These are phyloP conservation scores for Chionoecetes opilio DNA, from an alignment of 1,140 invertebrate genomes.

Conservation along the genomic window DNA sequence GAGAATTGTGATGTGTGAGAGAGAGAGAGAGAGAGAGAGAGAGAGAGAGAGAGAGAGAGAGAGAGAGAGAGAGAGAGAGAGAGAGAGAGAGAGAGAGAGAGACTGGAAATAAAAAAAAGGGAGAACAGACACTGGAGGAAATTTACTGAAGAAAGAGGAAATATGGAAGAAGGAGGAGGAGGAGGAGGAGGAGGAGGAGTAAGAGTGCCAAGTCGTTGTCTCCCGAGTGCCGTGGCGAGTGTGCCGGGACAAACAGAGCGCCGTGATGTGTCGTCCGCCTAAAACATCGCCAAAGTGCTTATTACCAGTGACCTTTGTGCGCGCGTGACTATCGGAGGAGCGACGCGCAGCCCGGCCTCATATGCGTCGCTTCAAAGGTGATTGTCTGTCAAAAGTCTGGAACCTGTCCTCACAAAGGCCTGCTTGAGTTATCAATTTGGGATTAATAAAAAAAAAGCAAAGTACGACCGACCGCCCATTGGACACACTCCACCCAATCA, in stretches of 20 bases:
- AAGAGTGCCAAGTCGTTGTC: background rate
- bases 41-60: background rate
- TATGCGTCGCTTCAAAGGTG: conserved; percentile 62
- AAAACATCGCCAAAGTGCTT: conserved; percentile 61
- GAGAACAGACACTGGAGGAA: background rate
- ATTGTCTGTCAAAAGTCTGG: conserved; percentile 70
- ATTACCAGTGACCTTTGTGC: conserved; percentile 48
- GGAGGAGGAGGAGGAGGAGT: background rate
- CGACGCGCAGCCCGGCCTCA: background rate
- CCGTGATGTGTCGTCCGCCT: background rate
- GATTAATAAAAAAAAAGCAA: conserved; percentile 67
- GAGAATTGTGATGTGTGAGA: conserved; percentile 44
- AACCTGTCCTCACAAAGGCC: conserved; percentile 57
- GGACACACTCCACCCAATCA: conserved; percentile 66
- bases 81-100: background rate
- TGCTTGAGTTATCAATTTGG: conserved; percentile 68
- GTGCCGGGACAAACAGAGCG: background rate
- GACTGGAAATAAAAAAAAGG: background rate
- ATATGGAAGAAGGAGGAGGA: background rate
- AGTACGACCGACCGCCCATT: conserved; percentile 61
- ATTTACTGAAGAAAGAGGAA: background rate
- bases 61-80: background rate
- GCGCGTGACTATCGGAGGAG: background rate
- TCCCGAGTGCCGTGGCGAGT: background rate
- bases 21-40: conserved; percentile 8